Percentiles rank a stretch among this genome's conserved stretches.
These are phyloP conservation scores for Brachyptera risi DNA, from an alignment of 2,888 invertebrate species.

Conservation along the genomic window DNA sequence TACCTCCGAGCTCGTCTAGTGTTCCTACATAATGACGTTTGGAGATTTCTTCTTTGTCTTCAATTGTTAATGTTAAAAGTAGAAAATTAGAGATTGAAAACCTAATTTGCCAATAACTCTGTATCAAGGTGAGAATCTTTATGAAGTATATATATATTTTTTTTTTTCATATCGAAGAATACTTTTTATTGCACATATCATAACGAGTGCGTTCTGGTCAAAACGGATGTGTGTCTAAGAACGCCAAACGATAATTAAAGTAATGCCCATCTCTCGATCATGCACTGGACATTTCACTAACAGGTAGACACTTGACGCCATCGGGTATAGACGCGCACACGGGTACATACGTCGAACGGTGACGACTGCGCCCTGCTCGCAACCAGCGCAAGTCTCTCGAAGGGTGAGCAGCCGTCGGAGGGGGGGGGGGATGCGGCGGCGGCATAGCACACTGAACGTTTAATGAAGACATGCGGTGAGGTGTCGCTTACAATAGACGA, in stretches of 20 bases:
- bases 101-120: conserved; percentile 4
- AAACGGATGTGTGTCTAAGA: too few relatives aligned
- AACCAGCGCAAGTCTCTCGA: background rate
- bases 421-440: too few relatives aligned
- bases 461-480: background rate
- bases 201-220: background rate
- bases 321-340: background rate
- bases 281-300: conserved; percentile 2
- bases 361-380: background rate
- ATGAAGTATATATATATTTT: background rate
- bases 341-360: too few relatives aligned
- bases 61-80: conserved; percentile 13
- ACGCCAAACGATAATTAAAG: conserved; percentile 28
- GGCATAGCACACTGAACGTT: too few relatives aligned
- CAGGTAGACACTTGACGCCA: background rate
- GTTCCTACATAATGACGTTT: conserved; percentile 3
- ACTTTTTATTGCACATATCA: conserved; percentile 30
- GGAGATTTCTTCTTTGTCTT: conserved; percentile 17
- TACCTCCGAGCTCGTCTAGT: conserved; percentile 24
- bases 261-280: too few relatives aligned
- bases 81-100: conserved; percentile 30
- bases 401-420: too few relatives aligned
- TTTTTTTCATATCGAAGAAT: background rate
- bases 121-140: too few relatives aligned
- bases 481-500: conserved; percentile 13